Evolutionary conservation across 2,113 vertebrate genomes (phyloP), one percentile per base, ranked within the genome.

Genomic region (Morphnarchus princeps): DNA sequence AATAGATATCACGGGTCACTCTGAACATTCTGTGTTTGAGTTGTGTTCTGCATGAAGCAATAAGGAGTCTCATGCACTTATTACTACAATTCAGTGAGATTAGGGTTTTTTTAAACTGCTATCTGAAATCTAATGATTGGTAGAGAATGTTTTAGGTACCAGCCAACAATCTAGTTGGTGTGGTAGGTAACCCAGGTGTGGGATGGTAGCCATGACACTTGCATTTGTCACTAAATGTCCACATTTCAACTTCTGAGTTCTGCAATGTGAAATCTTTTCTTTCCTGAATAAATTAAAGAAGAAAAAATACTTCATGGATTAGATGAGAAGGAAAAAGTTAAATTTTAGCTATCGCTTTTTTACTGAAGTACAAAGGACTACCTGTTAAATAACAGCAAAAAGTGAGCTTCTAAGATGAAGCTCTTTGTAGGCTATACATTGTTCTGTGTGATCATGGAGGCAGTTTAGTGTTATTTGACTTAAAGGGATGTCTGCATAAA

Each of bases 1-100:
- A 9, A 9, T 52, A 49, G 28, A 3, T 86, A n/a, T 13, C 6
- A 16, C n/a, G 20, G 9, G 9, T 34, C 83, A 16, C 10, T 90
- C 32, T 45, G 10, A 24, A 9, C 5, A 1, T 40, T 58, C n/a
- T 0, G 0, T 32, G 6, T 65, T 59, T 42, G 21, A 43, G 5
- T 62, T 72, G 0, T 8, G 47, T 86, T 42, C 18, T 52, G 11
- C 18, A 3, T 34, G 18, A 82, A 65, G 26, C 40, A 54, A 5
- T 70, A 50, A 42, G 8, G 29, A 66, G 12, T 63, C 14, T 73
- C 16, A n/a, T 55, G 47, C 5, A 5, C 15, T 72, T 76, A 3
- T 76, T 88, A 54, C 42, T 67, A 9, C 8, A 67, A 38, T 36
- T 45, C 38, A 67, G 18, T 24, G 25, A 36, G 36, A 50, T 21